Conservation (phyloP, 2,113 vertebrate species). For the Ammodytes dubius region DNA sequence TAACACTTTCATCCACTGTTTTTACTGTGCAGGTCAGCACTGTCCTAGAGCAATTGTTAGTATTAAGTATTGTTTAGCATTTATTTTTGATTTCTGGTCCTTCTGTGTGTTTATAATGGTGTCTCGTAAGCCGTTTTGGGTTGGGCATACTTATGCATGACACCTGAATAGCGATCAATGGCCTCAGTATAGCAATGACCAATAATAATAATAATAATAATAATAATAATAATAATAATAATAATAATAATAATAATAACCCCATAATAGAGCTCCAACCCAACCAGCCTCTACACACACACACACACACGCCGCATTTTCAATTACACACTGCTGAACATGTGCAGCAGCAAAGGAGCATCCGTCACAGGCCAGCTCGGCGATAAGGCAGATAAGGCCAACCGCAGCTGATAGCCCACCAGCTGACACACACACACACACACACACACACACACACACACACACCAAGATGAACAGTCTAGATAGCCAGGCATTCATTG, state of each 20-base stretch:
- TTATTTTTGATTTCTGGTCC: no score
- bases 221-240: no score
- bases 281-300: slow-evolving; percentile 37
- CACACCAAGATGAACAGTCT: slow-evolving; percentile 2
- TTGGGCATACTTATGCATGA: no score
- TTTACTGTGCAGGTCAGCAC: slow-evolving; percentile 3
- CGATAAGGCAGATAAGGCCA: slow-evolving; percentile 66
- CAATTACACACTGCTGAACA: slow-evolving; percentile 80
- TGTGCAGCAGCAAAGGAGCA: slow-evolving; percentile 64
- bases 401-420: slow-evolving; percentile 59
- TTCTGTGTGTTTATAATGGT: no score
- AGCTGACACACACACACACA: slow-evolving; percentile 26
- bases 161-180: slow-evolving; percentile 27
- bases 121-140: no score
- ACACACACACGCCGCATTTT: slow-evolving; percentile 56
- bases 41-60: slow-evolving; percentile 54
- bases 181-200: slow-evolving; percentile 45
- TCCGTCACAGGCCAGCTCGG: slow-evolving; percentile 62
- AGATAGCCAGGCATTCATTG: background rate
- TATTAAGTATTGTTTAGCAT: no score
- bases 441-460: slow-evolving; percentile 12
- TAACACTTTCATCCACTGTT: background rate
- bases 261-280: slow-evolving; percentile 30
- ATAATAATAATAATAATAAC: slow-evolving; percentile 22
- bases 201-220: background rate